A percentile compares a stretch with the other conserved stretches of the same genome.
Conservation (phyloP, 2,797 vertebrate genomes). For the Sebastes kiyomatsui region DNA sequence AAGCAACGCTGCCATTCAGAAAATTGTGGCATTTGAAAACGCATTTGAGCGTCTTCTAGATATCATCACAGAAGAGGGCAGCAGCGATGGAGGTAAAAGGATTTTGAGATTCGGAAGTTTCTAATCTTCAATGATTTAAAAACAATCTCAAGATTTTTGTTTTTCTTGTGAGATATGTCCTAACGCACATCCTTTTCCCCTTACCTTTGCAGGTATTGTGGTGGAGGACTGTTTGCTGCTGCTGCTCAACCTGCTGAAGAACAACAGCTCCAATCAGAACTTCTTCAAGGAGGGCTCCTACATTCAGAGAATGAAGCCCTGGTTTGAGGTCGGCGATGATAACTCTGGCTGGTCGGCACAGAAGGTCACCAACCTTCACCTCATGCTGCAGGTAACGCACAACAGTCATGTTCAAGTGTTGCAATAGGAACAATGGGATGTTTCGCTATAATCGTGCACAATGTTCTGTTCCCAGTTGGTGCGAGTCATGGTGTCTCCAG, state of each 20-base stretch:
- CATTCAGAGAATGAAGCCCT: constrained; percentile 98
- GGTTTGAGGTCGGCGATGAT: constrained; percentile 98
- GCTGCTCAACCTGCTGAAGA: constrained; percentile 93
- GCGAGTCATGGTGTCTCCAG: constrained; percentile 94
- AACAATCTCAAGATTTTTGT: not conserved
- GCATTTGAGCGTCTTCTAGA: constrained; percentile 97
- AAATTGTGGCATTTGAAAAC: constrained; percentile 98
- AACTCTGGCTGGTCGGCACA: constrained; percentile 98
- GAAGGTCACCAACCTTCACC: constrained; percentile 97
- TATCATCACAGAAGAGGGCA: constrained; percentile 96
- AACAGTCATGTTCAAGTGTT: not conserved
- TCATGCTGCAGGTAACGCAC: constrained; percentile 93
- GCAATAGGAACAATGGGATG: not conserved
- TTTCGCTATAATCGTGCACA: not conserved
- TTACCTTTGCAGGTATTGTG: constrained; percentile 89
- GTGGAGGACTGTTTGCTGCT: constrained; percentile 98
- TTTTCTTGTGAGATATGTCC: not conserved
- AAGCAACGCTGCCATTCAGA: constrained; percentile 98
- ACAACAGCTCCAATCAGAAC: constrained; percentile 99
- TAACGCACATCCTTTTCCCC: not conserved
- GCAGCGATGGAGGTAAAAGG: constrained; percentile 93
- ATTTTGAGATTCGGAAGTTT: not conserved
- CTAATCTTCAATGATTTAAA: not conserved
- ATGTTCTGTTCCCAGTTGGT: constrained; percentile 83
- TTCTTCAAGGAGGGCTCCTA: constrained; percentile 99